These are phyloP conservation scores for Rhogogaster chlorosoma DNA, from an alignment of 2,888 invertebrate genomes.

Conservation along the genomic window DNA sequence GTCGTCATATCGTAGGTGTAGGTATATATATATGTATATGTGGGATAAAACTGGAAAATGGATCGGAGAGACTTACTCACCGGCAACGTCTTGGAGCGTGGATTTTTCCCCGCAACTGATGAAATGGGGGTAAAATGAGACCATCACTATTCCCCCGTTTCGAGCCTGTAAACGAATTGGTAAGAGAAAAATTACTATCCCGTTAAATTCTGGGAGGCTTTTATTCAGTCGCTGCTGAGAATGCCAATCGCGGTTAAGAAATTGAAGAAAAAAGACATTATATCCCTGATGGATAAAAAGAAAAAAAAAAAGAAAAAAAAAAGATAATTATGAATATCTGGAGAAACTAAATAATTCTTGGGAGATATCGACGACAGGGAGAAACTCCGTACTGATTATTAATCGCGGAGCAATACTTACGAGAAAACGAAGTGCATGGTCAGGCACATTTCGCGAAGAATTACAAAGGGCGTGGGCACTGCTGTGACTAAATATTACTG, in stretches of 20 bases:
- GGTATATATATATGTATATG: constrained; percentile 18
- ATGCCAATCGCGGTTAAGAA: neutral
- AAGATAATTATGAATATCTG: neutral
- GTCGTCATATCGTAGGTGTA: neutral
- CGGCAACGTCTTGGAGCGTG: constrained; percentile 81
- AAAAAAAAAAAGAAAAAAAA: neutral
- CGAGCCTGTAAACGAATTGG: constrained; percentile 78
- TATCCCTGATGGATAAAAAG: neutral
- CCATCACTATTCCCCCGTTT: constrained; percentile 84
- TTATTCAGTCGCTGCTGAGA: neutral
- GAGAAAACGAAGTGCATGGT: constrained; percentile 79
- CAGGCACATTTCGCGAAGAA: constrained; percentile 81
- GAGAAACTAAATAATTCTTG: neutral
- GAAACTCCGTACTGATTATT: neutral
- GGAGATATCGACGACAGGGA: neutral
- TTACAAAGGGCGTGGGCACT: constrained; percentile 81
- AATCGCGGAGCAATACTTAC: constrained; percentile 75
- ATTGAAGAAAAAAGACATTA: neutral
- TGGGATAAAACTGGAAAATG: constrained; percentile 56
- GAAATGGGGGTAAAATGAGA: constrained; percentile 83
- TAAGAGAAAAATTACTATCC: constrained; percentile 57
- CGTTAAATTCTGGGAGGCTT: neutral
- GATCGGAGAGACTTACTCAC: constrained; percentile 78
- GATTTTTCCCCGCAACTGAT: constrained; percentile 82
- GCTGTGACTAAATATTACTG: constrained; percentile 82